These are phyloP conservation scores for Drosophila carrolli DNA, from an alignment of 1,140 invertebrate species.

Conservation along the genomic window DNA sequence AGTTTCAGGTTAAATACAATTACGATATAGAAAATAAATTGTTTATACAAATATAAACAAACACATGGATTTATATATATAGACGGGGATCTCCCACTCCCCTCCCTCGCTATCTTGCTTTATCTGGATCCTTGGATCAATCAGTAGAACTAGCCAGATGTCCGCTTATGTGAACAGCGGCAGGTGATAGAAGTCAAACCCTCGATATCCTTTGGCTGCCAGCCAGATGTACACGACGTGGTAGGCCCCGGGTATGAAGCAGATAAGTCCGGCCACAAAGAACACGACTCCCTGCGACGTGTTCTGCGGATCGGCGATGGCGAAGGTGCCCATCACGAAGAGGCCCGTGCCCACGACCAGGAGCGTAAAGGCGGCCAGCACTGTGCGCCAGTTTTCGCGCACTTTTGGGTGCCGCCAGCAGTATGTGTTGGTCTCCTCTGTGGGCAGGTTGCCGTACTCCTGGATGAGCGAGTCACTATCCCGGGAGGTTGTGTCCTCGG, in stretches of 20 bases:
- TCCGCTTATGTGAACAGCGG: constrained; percentile 90
- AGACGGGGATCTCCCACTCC: constrained; percentile 15
- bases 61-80: constrained; percentile 45
- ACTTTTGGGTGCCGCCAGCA: constrained; percentile 94
- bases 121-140: constrained; percentile 28
- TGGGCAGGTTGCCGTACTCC: constrained; percentile 88
- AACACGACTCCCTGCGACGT: constrained; percentile 92
- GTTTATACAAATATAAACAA: constrained; percentile 56
- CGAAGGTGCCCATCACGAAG: constrained; percentile 90
- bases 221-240: constrained; percentile 93
- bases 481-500: constrained; percentile 89
- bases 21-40: constrained; percentile 57
- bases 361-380: constrained; percentile 90
- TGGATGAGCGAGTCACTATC: constrained; percentile 93
- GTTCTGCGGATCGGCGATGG: constrained; percentile 88
- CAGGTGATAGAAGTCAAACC: constrained; percentile 93
- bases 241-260: constrained; percentile 92
- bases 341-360: constrained; percentile 91
- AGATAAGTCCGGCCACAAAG: constrained; percentile 91
- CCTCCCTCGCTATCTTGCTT: constrained; percentile 3
- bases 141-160: constrained; percentile 13
- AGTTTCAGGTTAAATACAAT: constrained; percentile 48
- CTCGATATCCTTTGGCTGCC: constrained; percentile 91
- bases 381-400: constrained; percentile 93
- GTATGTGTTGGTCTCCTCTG: constrained; percentile 87